Conservation (phyloP, 2,113 vertebrate genomes). For the Theristicus caerulescens region DNA sequence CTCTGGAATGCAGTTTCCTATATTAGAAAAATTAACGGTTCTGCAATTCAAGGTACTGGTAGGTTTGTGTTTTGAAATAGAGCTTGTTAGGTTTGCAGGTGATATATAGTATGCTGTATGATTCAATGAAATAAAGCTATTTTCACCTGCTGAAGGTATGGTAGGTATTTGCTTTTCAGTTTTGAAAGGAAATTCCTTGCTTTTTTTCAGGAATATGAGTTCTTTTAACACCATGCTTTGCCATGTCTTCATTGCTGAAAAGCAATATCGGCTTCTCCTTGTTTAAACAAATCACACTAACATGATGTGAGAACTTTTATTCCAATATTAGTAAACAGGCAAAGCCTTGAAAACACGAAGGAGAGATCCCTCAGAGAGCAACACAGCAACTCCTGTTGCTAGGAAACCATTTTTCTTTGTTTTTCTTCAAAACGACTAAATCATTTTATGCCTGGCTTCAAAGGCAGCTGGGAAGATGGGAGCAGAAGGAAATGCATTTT, state of each 20-base stretch:
- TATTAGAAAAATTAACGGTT: neutral
- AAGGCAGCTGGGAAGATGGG: neutral
- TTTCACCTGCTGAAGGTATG: neutral
- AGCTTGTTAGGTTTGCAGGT: neutral
- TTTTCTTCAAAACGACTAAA: neutral
- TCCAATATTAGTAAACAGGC: neutral
- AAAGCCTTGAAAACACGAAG: neutral
- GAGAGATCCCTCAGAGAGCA: neutral
- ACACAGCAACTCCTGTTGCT: neutral
- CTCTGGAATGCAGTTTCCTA: neutral
- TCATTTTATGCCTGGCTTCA: neutral
- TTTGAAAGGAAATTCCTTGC: neutral
- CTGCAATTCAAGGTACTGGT: neutral
- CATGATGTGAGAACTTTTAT: neutral
- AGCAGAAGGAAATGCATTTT: neutral
- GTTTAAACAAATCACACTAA: neutral
- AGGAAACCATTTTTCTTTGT: constrained; percentile 21
- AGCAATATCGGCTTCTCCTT: neutral
- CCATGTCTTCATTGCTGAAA: accelerated
- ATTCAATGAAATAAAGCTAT: neutral
- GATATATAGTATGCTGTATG: no score
- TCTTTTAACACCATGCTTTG: neutral
- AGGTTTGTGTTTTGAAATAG: neutral
- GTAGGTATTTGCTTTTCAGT: neutral
- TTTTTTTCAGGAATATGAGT: neutral